Percentiles rank a stretch among this genome's conserved stretches.
phyloP scores from a whole-genome alignment of 2,888 invertebrate species.

The Ectobius pallidus region DNA sequence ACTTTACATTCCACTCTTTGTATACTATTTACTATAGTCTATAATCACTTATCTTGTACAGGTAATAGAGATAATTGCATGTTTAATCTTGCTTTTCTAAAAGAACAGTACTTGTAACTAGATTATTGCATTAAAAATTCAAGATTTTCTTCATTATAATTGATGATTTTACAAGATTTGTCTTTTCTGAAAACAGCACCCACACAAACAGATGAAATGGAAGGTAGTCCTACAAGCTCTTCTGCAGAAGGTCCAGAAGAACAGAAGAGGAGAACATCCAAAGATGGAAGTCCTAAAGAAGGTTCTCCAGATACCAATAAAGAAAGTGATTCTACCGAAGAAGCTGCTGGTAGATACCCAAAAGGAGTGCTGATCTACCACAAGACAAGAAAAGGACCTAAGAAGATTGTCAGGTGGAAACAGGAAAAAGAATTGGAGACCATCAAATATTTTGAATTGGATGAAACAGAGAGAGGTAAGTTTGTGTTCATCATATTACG shows the following conservation, averaged over 20 bases:
- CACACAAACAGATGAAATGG: not conserved
- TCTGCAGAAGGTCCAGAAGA: not conserved
- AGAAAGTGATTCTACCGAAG: slow-evolving; percentile 12
- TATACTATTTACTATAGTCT: too few species aligned
- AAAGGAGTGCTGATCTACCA: slow-evolving; percentile 76
- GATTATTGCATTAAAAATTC: too few species aligned
- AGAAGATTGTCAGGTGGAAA: slow-evolving; percentile 82
- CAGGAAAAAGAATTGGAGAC: slow-evolving; percentile 80
- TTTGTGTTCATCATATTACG: not conserved
- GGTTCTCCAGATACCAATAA: not conserved
- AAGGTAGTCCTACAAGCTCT: slow-evolving; percentile 24
- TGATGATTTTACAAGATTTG: too few species aligned
- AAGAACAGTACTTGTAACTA: too few species aligned
- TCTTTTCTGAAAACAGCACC: too few species aligned
- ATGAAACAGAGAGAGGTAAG: slow-evolving; percentile 84
- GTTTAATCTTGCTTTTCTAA: too few species aligned
- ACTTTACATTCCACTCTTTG: too few species aligned
- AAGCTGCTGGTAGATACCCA: not conserved
- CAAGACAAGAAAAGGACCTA: slow-evolving; percentile 73
- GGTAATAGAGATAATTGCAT: too few species aligned
- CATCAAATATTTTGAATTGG: slow-evolving; percentile 89
- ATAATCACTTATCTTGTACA: too few species aligned
- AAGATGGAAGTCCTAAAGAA: slow-evolving; percentile 21
- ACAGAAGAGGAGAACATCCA: not conserved
- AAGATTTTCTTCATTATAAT: too few species aligned